phyloP scores from a whole-genome alignment of 1,140 invertebrate genomes.

The Megalonaias nervosa region DNA sequence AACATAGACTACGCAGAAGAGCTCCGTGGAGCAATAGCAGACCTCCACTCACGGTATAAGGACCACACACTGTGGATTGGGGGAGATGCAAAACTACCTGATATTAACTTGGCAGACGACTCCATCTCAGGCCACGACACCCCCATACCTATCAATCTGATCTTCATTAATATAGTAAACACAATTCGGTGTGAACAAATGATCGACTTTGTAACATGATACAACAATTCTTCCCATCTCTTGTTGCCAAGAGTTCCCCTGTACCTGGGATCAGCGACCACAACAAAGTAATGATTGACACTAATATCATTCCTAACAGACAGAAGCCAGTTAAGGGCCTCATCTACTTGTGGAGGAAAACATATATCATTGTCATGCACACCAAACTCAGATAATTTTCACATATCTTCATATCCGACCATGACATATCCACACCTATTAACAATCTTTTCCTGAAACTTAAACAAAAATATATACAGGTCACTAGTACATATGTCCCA shows the following conservation, averaged over 20 bases:
- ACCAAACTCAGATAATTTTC: too few species aligned
- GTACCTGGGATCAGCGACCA: slow-evolving; percentile 12
- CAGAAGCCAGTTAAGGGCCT: slow-evolving; percentile 4
- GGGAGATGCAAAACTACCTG: background rate
- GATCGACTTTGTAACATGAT: background rate
- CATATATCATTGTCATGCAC: background rate
- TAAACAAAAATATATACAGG: too few species aligned
- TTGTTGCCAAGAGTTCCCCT: background rate
- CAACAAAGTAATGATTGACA: background rate
- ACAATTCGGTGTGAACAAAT: slow-evolving; percentile 3
- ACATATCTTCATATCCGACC: too few species aligned
- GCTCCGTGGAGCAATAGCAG: background rate
- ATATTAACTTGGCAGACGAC: slow-evolving; percentile 1
- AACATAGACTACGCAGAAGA: background rate
- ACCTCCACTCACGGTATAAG: too few species aligned
- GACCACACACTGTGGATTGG: background rate
- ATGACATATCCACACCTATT: too few species aligned
- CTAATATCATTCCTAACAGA: slow-evolving; percentile 8
- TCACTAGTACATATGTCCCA: too few species aligned
- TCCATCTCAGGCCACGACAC: too few species aligned
- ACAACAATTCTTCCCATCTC: background rate
- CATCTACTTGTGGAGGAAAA: slow-evolving; percentile 6
- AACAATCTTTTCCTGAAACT: too few species aligned
- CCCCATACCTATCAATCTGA: too few species aligned
- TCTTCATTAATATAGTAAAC: too few species aligned